Conservation (phyloP, 2,888 invertebrate species). For the Flexamia atlantica region DNA sequence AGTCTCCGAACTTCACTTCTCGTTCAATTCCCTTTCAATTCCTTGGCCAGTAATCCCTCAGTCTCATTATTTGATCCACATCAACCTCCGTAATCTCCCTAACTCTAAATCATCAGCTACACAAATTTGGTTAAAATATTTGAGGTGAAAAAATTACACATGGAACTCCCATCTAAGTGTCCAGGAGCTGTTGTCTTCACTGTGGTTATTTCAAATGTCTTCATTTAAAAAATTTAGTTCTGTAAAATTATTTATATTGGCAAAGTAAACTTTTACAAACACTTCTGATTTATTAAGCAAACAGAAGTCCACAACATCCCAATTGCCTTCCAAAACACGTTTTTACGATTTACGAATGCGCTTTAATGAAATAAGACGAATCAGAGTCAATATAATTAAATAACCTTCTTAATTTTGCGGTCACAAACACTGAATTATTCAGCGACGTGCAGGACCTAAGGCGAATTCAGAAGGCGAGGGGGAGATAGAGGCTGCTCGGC, state of each 20-base stretch:
- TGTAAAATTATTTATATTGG: too few species aligned
- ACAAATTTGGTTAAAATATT: too few species aligned
- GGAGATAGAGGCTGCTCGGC: neutral
- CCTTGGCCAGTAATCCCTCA: neutral
- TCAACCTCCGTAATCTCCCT: too few species aligned
- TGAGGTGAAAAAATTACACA: too few species aligned
- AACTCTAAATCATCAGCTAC: too few species aligned
- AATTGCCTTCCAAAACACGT: neutral
- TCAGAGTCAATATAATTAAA: neutral
- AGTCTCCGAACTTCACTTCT: neutral
- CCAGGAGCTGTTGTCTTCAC: neutral
- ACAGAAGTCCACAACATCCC: too few species aligned
- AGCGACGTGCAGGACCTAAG: neutral
- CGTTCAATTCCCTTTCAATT: conserved; percentile 2
- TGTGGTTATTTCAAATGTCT: too few species aligned
- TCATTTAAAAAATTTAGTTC: too few species aligned
- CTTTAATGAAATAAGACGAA: neutral
- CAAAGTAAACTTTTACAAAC: too few species aligned
- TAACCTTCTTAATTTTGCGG: conserved; percentile 25
- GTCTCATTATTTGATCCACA: neutral
- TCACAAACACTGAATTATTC: conserved; percentile 30
- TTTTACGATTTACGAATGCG: neutral
- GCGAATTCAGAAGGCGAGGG: neutral
- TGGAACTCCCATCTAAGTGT: too few species aligned
- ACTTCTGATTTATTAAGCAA: too few species aligned